phyloP scores from a whole-genome alignment of 2,113 vertebrate genomes.

The Panthera leo region DNA sequence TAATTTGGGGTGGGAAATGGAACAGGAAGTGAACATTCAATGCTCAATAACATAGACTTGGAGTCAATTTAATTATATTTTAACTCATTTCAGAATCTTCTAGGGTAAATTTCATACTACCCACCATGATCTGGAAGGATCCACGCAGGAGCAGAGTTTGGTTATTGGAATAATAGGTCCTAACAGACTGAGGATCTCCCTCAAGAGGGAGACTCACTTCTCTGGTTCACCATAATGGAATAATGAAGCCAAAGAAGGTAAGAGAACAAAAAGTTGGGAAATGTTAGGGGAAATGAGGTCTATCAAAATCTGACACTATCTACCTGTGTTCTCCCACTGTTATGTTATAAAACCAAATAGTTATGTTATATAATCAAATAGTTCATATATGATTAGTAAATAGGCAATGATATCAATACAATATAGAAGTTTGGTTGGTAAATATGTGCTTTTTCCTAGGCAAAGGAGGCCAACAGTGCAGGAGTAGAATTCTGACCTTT shows the following conservation, averaged over 20 bases:
- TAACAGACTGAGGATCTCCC: neutral
- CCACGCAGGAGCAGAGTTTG: neutral
- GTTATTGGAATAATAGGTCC: neutral
- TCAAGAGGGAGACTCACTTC: neutral
- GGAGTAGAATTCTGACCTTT: neutral
- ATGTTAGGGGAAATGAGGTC: neutral
- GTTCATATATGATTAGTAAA: neutral
- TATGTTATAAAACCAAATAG: neutral
- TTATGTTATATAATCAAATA: neutral
- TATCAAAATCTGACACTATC: neutral
- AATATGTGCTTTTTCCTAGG: neutral
- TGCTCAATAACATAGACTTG: neutral
- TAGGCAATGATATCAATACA: neutral
- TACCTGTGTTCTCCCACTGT: neutral
- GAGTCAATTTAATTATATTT: neutral
- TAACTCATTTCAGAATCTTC: neutral
- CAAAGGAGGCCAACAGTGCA: neutral
- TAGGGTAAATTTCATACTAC: neutral
- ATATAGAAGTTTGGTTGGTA: neutral
- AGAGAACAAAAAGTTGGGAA: neutral
- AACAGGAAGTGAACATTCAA: neutral
- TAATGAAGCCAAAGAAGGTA: neutral
- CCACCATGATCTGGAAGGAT: neutral
- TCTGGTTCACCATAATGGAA: neutral
- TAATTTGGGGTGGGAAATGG: neutral